These are phyloP conservation scores for Agrochola macilenta DNA, from an alignment of 2,888 invertebrate genomes.

Conservation along the genomic window DNA sequence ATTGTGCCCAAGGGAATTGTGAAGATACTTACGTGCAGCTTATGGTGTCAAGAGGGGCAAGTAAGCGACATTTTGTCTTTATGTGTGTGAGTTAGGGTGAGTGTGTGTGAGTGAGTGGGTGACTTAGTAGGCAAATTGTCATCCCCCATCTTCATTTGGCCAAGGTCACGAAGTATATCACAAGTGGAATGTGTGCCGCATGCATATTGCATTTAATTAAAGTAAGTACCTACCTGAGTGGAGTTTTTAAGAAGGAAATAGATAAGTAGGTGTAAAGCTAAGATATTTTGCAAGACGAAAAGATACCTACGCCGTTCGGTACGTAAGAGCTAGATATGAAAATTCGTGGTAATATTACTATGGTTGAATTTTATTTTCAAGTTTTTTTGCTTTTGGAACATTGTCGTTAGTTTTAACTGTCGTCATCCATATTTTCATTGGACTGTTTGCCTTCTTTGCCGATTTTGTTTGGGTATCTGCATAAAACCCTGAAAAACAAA, in stretches of 20 bases:
- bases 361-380: too few species aligned
- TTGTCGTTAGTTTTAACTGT: background rate
- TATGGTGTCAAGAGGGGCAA: constrained; percentile 50
- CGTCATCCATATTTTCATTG: background rate
- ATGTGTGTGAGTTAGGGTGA: constrained; percentile 23
- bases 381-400: background rate
- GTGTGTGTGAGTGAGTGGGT: constrained; percentile 33
- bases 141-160: constrained; percentile 55
- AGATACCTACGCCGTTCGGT: too few species aligned
- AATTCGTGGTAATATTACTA: background rate
- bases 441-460: background rate
- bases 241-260: background rate
- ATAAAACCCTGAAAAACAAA: background rate
- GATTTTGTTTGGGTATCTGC: background rate
- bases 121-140: constrained; percentile 55
- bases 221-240: background rate
- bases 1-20: constrained; percentile 51
- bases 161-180: constrained; percentile 59
- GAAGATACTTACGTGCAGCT: constrained; percentile 61
- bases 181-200: constrained; percentile 12
- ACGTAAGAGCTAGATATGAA: background rate
- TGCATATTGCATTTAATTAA: constrained; percentile 33
- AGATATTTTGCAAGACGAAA: too few species aligned
- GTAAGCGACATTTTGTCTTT: constrained; percentile 29
- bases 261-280: too few species aligned